A percentile compares a stretch with the other conserved stretches of the same genome.
Evolutionary conservation across 53 echinoderm and acorn worm genomes (phyloP).

Genomic region (Zoroaster sp.): DNA sequence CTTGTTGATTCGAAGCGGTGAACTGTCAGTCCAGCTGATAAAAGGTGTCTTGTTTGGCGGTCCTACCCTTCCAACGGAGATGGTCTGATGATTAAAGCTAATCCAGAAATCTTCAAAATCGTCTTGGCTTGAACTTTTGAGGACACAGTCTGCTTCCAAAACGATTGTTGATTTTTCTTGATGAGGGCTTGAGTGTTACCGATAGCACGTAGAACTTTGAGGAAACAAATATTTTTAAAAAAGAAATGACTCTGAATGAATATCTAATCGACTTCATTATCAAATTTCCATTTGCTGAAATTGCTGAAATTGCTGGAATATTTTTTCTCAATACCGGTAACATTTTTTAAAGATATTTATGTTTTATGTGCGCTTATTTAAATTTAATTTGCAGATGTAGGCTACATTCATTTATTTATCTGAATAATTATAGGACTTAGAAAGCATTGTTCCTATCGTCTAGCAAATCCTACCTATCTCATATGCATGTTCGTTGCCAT

Average conservation of each 20-base stretch:
- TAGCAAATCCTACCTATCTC: background rate
- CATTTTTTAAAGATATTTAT: too few species aligned
- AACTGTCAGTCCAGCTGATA: background rate
- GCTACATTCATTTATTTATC: too few species aligned
- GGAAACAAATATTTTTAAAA: too few species aligned
- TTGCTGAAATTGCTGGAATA: too few species aligned
- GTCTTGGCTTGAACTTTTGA: background rate
- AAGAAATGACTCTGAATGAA: too few species aligned
- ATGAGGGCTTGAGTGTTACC: background rate
- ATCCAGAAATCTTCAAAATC: background rate
- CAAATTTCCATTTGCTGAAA: too few species aligned
- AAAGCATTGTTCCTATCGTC: too few species aligned
- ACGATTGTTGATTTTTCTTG: background rate
- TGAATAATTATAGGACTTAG: too few species aligned
- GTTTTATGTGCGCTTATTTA: too few species aligned
- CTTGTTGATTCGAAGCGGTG: background rate
- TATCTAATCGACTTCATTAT: too few species aligned
- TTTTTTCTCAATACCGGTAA: too few species aligned
- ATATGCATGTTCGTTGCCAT: background rate
- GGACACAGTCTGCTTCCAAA: background rate
- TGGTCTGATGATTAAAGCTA: background rate
- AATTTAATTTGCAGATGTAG: too few species aligned
- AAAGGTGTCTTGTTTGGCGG: background rate
- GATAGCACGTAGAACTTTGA: background rate
- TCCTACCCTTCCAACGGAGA: background rate